Evolutionary conservation across 2,888 invertebrate species (phyloP).

Genomic region (Crioceris asparagi): DNA sequence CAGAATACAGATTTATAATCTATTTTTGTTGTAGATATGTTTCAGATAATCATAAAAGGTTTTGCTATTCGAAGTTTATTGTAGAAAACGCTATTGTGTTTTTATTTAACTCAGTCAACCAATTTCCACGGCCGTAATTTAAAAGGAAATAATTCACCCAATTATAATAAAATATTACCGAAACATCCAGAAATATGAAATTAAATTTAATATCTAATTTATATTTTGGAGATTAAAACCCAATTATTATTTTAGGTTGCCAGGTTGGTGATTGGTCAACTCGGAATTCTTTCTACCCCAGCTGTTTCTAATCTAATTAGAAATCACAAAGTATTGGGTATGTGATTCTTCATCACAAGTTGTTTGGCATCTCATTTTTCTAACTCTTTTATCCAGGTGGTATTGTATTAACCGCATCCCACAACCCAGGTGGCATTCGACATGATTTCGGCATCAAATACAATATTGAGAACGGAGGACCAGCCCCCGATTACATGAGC

Average conservation of each 20-base stretch:
- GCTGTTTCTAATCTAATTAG: slow-evolving; percentile 93
- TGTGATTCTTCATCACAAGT: too few species aligned
- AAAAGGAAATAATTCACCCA: too few species aligned
- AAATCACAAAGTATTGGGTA: slow-evolving; percentile 67
- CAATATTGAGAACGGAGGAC: slow-evolving; percentile 95
- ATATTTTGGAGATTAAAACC: neutral
- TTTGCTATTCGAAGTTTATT: too few species aligned
- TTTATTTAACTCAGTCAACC: too few species aligned
- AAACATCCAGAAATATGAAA: too few species aligned
- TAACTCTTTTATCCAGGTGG: slow-evolving; percentile 53
- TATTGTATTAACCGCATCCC: slow-evolving; percentile 95
- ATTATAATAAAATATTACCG: too few species aligned
- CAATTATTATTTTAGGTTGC: slow-evolving; percentile 50
- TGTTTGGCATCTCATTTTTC: neutral
- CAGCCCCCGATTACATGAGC: slow-evolving; percentile 86
- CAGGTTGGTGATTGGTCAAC: slow-evolving; percentile 81
- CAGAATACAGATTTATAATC: too few species aligned
- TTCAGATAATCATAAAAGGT: too few species aligned
- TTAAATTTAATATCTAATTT: neutral
- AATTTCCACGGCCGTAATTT: too few species aligned
- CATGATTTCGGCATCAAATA: slow-evolving; percentile 99
- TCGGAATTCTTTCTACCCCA: slow-evolving; percentile 95
- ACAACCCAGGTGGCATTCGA: slow-evolving; percentile 96
- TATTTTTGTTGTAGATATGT: too few species aligned
- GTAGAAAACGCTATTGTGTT: too few species aligned